Percentiles rank a stretch among this genome's conserved stretches.
phyloP scores from a whole-genome alignment of 2,113 vertebrate genomes.

The Lates calcarifer region DNA sequence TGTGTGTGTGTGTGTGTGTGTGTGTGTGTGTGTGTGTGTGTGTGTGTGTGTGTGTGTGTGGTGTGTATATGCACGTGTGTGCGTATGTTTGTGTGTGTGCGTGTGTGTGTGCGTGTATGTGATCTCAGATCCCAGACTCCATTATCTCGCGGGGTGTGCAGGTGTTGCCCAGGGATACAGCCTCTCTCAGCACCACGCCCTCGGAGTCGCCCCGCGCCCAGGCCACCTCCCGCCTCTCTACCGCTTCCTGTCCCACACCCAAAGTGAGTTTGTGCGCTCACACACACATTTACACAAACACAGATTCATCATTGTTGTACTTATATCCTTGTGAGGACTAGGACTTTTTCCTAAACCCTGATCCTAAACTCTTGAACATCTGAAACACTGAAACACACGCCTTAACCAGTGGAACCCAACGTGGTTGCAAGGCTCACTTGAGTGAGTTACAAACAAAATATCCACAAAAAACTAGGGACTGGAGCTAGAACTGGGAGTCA shows the following conservation, averaged over 20 bases:
- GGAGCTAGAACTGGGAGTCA: no score
- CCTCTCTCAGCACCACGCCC: constrained; percentile 98
- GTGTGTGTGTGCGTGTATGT: constrained; percentile 35
- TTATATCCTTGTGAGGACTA: constrained; percentile 9
- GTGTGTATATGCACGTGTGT: neutral
- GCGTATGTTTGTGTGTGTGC: constrained; percentile 8
- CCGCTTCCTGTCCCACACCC: constrained; percentile 98
- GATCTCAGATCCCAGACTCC: constrained; percentile 96
- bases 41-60: constrained; percentile 31
- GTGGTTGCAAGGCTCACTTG: no score
- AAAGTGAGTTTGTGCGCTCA: constrained; percentile 90
- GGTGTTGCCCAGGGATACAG: constrained; percentile 97
- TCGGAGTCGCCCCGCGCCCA: constrained; percentile 99
- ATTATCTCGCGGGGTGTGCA: constrained; percentile 99
- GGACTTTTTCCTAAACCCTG: neutral
- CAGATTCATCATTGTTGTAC: neutral
- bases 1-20: neutral
- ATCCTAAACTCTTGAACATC: neutral
- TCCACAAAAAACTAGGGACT: no score
- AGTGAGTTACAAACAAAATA: no score
- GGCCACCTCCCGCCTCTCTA: constrained; percentile 98
- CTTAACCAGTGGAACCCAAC: no score
- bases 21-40: constrained; percentile 9
- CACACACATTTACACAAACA: constrained; percentile 13
- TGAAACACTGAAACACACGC: neutral